Evolutionary conservation across 2,797 vertebrate species (phyloP).

Genomic region (Eospalax fontanierii): DNA sequence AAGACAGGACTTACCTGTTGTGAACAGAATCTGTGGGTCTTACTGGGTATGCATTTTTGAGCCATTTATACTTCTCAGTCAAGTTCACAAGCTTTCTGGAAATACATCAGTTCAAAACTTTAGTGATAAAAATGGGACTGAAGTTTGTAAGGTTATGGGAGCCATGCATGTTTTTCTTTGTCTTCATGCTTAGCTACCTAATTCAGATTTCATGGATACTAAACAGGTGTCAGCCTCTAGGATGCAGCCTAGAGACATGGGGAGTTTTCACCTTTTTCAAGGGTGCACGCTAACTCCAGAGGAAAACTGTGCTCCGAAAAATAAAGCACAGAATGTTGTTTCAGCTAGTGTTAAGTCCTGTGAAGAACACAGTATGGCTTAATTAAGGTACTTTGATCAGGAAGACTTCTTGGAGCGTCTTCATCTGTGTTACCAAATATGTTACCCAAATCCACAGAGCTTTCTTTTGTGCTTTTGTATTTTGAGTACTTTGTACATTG

Average conservation of each 20-base stretch:
- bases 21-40: slow-evolving; percentile 81
- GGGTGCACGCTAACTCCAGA: slow-evolving; percentile 27
- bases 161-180: slow-evolving; percentile 64
- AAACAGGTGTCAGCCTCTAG: neutral
- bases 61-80: slow-evolving; percentile 76
- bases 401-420: neutral
- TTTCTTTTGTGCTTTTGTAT: slow-evolving; percentile 25
- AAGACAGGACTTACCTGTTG: slow-evolving; percentile 77
- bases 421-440: neutral
- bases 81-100: slow-evolving; percentile 84
- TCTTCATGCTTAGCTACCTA: neutral
- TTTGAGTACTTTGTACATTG: neutral
- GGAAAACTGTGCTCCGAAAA: neutral
- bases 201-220: neutral
- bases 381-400: slow-evolving; percentile 7
- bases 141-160: neutral
- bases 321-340: slow-evolving; percentile 4
- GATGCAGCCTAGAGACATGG: neutral
- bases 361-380: neutral
- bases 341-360: neutral
- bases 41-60: slow-evolving; percentile 79
- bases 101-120: slow-evolving; percentile 76
- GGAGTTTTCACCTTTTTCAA: neutral
- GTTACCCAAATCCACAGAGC: neutral
- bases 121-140: neutral